Evolutionary conservation across 2,797 vertebrate species (phyloP).

Genomic region (Coendou prehensilis): DNA sequence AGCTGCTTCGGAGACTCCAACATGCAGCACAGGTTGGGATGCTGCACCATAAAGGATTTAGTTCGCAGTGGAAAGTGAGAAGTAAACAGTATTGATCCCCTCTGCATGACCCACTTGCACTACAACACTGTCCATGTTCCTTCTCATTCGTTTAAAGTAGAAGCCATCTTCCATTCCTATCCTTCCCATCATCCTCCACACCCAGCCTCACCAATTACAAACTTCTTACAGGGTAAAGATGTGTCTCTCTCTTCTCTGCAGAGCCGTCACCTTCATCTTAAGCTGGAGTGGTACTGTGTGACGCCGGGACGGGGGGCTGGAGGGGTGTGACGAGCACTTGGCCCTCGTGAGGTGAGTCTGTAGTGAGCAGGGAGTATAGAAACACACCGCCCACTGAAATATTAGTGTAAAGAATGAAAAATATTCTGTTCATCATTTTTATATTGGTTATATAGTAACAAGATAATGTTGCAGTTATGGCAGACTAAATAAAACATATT

Average conservation of each 20-base stretch:
- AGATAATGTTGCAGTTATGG: background rate
- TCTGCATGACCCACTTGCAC: background rate
- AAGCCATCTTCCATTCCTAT: background rate
- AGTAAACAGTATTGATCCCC: background rate
- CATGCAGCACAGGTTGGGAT: too few relatives aligned
- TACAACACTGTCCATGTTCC: too few relatives aligned
- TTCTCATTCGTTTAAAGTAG: background rate
- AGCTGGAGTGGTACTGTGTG: too few relatives aligned
- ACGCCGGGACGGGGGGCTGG: fast-evolving
- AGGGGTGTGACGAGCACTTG: background rate
- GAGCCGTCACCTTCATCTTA: background rate
- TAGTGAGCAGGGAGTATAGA: background rate
- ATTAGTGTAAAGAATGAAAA: background rate
- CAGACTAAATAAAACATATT: background rate
- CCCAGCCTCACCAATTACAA: too few relatives aligned
- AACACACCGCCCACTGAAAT: background rate
- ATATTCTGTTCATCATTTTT: background rate
- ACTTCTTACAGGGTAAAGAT: background rate
- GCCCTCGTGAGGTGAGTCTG: background rate
- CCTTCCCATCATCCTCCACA: background rate
- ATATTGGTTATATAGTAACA: background rate
- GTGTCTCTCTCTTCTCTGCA: background rate
- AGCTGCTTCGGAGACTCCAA: background rate
- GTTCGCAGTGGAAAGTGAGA: background rate
- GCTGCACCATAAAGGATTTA: background rate